Evolutionary conservation across 2,888 invertebrate species (phyloP), one percentile per base, ranked within the genome.

Genomic region (Calliopum simillimum): DNA sequence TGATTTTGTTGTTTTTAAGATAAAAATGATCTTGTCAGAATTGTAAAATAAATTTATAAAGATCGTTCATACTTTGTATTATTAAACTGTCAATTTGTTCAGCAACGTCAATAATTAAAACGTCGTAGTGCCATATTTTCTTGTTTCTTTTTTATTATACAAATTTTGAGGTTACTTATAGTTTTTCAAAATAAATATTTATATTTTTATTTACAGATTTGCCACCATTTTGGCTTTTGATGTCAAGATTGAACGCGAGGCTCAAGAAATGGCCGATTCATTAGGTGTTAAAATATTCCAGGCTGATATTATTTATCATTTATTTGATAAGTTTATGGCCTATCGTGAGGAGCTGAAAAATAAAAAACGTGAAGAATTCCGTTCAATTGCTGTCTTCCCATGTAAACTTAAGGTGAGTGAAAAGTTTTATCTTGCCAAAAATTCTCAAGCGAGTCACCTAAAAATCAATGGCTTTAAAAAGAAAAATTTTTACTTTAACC

Each of bases 221-320:
- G 99, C 99, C 63, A 96, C 96, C 71, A 99, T 99, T 83, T 89
- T 99, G 78, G 99, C 99, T n/a, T 99, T 99, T 85, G 99, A 99
- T 87, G 99, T 99, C 21, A 98, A 97, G 88, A 92, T 99, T 69
- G 99, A 99, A 85, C 91, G 95, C 71, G 99, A 99, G 84, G 99
- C 99, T 2, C 99, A 99, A 87, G 98, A 98, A 82, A 88, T 99
- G 86, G 99, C 99, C 0, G 99, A 99, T 85, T 90, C 91, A 71
- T 86, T 98, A 72, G 96, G 96, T 69, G 97, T 98, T 68, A 95
- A 94, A 88, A 96, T 99, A 85, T 99, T 99, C 90, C 92, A 95
- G 75, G 99, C 99, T 8, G 98, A 99, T 88, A 99, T 99, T 85
- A 99, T 99, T 83, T 99, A 99, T 88, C 99, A 99, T 88, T 89